phyloP scores from a whole-genome alignment of 2,797 vertebrate genomes.

The Cryptoblepharus egeriae region DNA sequence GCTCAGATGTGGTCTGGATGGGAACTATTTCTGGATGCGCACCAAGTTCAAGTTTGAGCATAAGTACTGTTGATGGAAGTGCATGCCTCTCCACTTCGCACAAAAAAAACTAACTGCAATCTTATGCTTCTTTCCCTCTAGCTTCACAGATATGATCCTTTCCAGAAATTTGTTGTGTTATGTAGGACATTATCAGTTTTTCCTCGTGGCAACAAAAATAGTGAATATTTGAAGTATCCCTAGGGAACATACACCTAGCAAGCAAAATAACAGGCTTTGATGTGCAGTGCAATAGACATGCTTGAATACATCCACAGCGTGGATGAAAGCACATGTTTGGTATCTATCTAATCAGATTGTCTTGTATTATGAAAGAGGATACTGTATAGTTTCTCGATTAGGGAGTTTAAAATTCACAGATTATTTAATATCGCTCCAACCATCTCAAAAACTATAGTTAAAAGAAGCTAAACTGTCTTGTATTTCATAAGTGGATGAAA shows the following conservation, averaged over 20 bases:
- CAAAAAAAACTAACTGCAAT: too few relatives aligned
- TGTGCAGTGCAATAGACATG: background rate
- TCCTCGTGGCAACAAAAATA: background rate
- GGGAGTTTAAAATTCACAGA: slow-evolving; percentile 55
- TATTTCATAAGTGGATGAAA: slow-evolving; percentile 59
- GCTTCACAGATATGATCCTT: too few relatives aligned
- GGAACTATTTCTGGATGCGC: too few relatives aligned
- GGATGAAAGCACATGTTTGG: background rate
- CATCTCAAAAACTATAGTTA: slow-evolving; percentile 51
- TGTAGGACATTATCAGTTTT: background rate
- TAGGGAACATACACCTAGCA: background rate
- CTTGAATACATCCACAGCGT: background rate
- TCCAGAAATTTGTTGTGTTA: too few relatives aligned
- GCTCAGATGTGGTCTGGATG: too few relatives aligned
- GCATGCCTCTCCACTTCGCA: too few relatives aligned
- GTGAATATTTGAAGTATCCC: background rate
- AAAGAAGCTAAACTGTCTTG: slow-evolving; percentile 58
- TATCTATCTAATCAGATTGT: slow-evolving; percentile 30
- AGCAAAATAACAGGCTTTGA: slow-evolving; percentile 22
- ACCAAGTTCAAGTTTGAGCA: too few relatives aligned
- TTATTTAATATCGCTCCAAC: slow-evolving; percentile 24
- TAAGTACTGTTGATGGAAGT: too few relatives aligned
- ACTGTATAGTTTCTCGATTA: slow-evolving; percentile 32
- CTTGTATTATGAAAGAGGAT: slow-evolving; percentile 33
- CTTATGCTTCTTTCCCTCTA: too few relatives aligned